Base-by-base conservation (phyloP, 2,797 vertebrate genomes). In the Sorex maritimensis region DNA sequence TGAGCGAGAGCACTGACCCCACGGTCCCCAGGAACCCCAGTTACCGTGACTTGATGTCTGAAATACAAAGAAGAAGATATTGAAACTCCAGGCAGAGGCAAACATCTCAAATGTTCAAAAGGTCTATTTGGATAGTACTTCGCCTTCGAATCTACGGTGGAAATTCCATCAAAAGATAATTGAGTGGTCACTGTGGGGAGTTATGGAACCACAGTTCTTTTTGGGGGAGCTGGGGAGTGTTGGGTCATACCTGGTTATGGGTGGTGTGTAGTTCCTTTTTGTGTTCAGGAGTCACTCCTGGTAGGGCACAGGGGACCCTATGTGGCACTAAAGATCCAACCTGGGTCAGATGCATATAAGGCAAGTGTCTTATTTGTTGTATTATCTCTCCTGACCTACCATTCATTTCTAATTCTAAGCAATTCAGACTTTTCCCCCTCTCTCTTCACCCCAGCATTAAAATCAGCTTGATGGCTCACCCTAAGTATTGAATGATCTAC, bases 21-120 rank as follows among this genome's bases (percentile, higher is more conserved):
- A 99, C 0, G 99, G 91, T 0, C 99, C 99, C 99, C 99, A 99
- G 6, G 99, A 99, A 0, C 99, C 99, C 99, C 99, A 99, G 98
- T 99, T 99, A 82, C 99, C 99, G 0, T 99, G 99, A 96, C 99
- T 99, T 58, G 99, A 99, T 65, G 98, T 98, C 99, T 99, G 98
- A 93, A 98, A 97, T 44, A 92, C 4, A 95, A 4, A 26, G 49
- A 0, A 83, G 63, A 80, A 93, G 75, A 19, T 5, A n/a, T 72
- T 89, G 91, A 26, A 90, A 83, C 10, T 26, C 49, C 83, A 38
- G 89, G 61, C 17, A 49, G 13, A 80, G 44, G 78, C 88, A 86
- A 93, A 30, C 4, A 24, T 80, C 34, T 52, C 21, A 61, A 61
- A 61, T 21, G 19, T 61, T 61, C 49, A 69, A 87, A 44, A 14